These are phyloP conservation scores for Formicarius rufipectus DNA, from an alignment of 2,113 vertebrate species.

Conservation along the genomic window DNA sequence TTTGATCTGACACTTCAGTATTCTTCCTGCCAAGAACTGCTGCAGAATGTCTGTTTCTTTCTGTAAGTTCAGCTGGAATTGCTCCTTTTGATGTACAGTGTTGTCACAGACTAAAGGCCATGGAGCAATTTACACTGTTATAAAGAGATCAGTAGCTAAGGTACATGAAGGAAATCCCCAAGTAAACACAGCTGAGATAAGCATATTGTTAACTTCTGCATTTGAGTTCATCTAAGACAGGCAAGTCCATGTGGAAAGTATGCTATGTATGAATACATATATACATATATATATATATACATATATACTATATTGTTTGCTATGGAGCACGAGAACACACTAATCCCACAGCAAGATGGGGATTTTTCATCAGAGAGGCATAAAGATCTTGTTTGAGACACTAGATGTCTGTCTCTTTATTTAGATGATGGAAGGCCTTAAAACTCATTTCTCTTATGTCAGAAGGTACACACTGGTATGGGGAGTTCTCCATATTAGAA, in stretches of 20 bases:
- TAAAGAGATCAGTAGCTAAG: background rate
- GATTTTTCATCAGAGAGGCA: background rate
- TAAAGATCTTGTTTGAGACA: background rate
- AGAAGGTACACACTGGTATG: background rate
- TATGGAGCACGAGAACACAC: background rate
- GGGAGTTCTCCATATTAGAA: background rate
- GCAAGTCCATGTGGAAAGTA: background rate
- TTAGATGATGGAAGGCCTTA: background rate
- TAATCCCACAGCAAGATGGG: background rate
- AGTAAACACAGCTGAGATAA: background rate
- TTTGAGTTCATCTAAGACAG: background rate
- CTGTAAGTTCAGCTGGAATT: background rate
- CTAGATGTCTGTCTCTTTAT: background rate
- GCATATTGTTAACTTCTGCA: rapidly evolving
- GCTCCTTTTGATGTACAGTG: background rate
- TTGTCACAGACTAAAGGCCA: background rate
- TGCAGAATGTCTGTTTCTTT: background rate
- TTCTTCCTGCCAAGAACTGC: background rate
- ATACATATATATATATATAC: no score
- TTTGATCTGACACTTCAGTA: background rate
- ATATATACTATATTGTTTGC: no score
- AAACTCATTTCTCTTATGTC: background rate
- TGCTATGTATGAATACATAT: no score
- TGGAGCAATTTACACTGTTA: background rate
- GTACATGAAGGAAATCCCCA: background rate